Conservation (phyloP, 2,797 vertebrate genomes). For the Poeciliopsis paucimaculata region DNA sequence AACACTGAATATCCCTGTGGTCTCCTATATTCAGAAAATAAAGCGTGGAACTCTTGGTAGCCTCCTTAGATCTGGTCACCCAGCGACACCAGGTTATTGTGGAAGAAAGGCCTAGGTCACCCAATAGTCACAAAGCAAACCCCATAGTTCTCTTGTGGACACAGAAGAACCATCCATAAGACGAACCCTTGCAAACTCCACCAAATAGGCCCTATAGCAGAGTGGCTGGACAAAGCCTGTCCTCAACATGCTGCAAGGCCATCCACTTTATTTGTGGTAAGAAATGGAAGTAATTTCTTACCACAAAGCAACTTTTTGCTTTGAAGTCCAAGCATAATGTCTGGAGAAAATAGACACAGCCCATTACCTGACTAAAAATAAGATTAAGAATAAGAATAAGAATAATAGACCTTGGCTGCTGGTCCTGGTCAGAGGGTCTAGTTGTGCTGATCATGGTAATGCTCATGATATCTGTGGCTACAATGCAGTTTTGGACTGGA, state of each 20-base stretch:
- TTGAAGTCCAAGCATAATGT: background rate
- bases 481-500: too few species aligned
- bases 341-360: background rate
- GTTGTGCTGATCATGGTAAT: too few species aligned
- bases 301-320: background rate
- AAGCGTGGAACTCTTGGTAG: background rate
- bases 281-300: too few species aligned
- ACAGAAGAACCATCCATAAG: background rate
- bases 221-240: background rate
- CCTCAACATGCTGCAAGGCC: background rate
- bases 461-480: too few species aligned
- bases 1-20: background rate
- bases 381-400: background rate
- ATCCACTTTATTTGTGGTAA: background rate
- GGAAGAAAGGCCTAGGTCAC: background rate
- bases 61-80: background rate
- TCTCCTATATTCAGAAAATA: background rate
- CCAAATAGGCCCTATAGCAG: background rate
- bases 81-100: background rate
- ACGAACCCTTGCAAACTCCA: background rate
- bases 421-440: too few species aligned
- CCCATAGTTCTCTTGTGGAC: background rate
- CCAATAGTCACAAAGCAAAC: background rate
- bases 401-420: too few species aligned
- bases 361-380: background rate